These are phyloP conservation scores for Petroica traversi DNA, from an alignment of 2,113 vertebrate genomes.

Conservation along the genomic window DNA sequence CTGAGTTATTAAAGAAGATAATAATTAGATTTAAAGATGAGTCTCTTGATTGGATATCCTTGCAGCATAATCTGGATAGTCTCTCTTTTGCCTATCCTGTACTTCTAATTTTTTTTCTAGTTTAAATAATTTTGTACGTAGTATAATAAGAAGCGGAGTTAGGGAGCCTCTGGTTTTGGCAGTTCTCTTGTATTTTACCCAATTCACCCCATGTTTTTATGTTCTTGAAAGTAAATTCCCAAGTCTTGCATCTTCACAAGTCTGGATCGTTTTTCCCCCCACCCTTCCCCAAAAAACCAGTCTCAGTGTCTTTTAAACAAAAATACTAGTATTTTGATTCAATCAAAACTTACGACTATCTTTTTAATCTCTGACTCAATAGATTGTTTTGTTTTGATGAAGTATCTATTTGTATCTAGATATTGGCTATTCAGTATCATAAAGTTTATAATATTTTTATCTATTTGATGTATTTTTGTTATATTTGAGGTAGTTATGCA, in stretches of 20 bases:
- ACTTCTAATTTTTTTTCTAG: neutral
- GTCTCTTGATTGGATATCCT: neutral
- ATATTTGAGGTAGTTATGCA: neutral
- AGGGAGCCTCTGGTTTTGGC: neutral
- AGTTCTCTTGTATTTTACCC: neutral
- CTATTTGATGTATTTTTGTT: neutral
- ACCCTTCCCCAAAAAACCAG: neutral
- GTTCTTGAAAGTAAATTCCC: neutral
- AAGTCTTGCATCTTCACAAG: neutral
- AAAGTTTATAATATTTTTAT: neutral
- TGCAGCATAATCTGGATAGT: neutral
- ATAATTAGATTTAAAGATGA: neutral
- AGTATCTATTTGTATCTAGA: neutral
- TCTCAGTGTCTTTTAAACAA: too few species aligned
- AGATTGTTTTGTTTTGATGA: neutral
- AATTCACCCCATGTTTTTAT: neutral
- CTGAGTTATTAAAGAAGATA: neutral
- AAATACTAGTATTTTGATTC: neutral
- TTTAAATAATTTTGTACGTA: neutral
- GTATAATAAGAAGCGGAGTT: neutral
- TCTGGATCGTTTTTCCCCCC: neutral
- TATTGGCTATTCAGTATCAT: too few species aligned
- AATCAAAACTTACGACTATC: neutral
- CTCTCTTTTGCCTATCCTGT: neutral
- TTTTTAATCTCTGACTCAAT: neutral